Evolutionary conservation across 2,888 invertebrate species (phyloP).

Genomic region (Dryobotodes eremita): DNA sequence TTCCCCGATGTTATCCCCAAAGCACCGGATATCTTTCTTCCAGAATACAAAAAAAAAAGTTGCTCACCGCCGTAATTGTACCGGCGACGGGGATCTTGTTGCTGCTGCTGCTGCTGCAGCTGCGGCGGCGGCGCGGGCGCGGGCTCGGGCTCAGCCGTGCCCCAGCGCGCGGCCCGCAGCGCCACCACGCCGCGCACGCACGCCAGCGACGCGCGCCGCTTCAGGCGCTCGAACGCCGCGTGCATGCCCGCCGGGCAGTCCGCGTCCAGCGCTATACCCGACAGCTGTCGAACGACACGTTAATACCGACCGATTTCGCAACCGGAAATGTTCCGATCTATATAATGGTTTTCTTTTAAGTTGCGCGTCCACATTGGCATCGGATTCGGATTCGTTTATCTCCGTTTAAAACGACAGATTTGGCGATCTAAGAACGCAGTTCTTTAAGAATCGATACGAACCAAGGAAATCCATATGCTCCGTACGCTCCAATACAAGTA

Average conservation of each 20-base stretch:
- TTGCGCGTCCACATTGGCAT: background rate
- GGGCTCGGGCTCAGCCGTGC: conserved; percentile 81
- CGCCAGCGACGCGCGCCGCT: conserved; percentile 80
- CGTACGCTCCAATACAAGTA: background rate
- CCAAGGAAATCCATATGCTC: background rate
- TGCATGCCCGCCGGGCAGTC: conserved; percentile 88
- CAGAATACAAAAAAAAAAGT: background rate
- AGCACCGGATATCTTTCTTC: no score
- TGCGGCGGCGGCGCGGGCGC: conserved; percentile 61
- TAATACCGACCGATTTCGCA: conserved; percentile 33
- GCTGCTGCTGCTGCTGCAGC: conserved; percentile 18
- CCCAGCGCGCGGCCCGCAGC: conserved; percentile 88
- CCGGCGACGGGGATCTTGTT: conserved; percentile 59
- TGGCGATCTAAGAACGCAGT: background rate
- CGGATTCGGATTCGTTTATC: background rate
- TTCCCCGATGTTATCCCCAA: background rate
- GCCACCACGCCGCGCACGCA: conserved; percentile 84
- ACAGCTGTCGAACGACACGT: conserved; percentile 76
- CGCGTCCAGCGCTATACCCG: conserved; percentile 89
- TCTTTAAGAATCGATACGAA: conserved; percentile 3
- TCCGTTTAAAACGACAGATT: background rate
- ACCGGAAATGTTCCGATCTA: no score
- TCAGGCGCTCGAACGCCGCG: conserved; percentile 87
- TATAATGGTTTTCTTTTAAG: background rate
- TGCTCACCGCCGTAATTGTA: conserved; percentile 59